Evolutionary conservation across 2,113 vertebrate species (phyloP).

Genomic region (Carollia perspicillata): DNA sequence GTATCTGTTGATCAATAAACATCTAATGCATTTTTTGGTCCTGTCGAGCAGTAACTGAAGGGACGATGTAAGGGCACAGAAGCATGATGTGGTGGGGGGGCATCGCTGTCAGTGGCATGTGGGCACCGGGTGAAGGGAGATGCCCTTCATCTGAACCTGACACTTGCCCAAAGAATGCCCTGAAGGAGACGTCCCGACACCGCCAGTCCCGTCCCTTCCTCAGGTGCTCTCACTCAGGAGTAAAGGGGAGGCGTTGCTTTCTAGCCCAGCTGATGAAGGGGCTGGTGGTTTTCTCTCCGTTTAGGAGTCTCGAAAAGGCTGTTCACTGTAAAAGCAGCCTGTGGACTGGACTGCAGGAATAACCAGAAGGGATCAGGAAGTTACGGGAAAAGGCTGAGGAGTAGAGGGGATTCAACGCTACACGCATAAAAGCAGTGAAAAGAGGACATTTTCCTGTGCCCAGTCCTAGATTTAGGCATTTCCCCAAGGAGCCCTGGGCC

Average conservation of each 20-base stretch:
- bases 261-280: neutral
- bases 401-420: neutral
- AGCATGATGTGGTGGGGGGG: rapidly evolving
- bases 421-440: neutral
- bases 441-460: neutral
- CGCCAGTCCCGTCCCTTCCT: neutral
- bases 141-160: neutral
- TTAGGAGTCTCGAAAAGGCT: neutral
- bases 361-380: neutral
- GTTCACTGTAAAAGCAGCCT: neutral
- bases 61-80: neutral
- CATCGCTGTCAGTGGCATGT: rapidly evolving
- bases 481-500: neutral
- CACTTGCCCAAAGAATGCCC: neutral
- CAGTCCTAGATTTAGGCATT: neutral
- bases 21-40: constrained; percentile 58
- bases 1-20: constrained; percentile 77
- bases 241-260: neutral
- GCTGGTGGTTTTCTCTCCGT: neutral
- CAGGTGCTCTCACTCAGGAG: rapidly evolving
- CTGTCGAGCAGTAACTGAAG: constrained; percentile 57
- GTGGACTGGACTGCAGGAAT: neutral
- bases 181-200: neutral
- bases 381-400: neutral
- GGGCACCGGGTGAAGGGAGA: neutral